These are phyloP conservation scores for Trichonephila inaurata DNA, from an alignment of 1,140 invertebrate genomes.

Conservation along the genomic window DNA sequence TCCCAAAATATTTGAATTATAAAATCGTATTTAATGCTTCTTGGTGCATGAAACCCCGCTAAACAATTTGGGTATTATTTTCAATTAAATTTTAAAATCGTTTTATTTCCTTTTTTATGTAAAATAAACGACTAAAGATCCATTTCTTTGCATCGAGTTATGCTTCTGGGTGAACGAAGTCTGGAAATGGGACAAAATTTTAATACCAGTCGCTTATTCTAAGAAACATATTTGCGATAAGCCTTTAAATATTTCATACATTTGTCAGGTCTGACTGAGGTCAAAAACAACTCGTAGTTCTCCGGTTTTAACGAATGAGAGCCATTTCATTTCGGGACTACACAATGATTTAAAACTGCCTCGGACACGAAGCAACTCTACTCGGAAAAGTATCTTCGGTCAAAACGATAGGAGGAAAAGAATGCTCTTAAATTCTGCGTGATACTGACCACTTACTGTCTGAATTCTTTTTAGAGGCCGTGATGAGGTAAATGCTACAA, in stretches of 20 bases:
- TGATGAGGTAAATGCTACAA: background rate
- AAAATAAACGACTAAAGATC: too few species aligned
- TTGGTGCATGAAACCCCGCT: too few species aligned
- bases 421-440: slow-evolving; percentile 20
- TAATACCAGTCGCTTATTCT: too few species aligned
- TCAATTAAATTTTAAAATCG: too few species aligned
- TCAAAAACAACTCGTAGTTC: background rate
- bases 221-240: background rate
- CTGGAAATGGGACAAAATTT: too few species aligned
- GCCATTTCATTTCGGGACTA: background rate
- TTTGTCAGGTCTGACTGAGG: background rate
- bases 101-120: too few species aligned
- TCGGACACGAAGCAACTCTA: slow-evolving; percentile 4
- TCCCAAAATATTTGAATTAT: too few species aligned
- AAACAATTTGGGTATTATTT: too few species aligned
- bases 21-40: too few species aligned
- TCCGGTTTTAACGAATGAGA: background rate
- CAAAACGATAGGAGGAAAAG: background rate
- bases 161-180: too few species aligned
- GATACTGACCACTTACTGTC: background rate
- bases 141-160: too few species aligned
- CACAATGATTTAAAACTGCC: background rate
- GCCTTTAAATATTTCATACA: background rate
- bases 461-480: background rate
- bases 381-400: background rate